Evolutionary conservation across 1,140 invertebrate species (phyloP).

Genomic region (Dreissena polymorpha): DNA sequence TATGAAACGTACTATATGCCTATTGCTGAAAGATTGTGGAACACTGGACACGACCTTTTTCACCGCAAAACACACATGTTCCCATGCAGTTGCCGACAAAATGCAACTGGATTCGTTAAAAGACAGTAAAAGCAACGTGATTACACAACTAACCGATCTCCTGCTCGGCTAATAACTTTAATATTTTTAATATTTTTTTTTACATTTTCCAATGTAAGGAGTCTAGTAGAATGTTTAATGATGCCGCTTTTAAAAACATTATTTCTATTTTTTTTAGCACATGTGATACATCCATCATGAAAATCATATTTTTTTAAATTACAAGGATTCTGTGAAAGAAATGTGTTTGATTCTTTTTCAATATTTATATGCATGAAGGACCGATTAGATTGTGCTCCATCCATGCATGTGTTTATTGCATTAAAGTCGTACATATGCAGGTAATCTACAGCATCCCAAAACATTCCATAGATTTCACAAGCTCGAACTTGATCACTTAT

Average conservation of each 20-base stretch:
- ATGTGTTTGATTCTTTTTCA: not conserved
- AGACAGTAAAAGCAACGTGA: no score
- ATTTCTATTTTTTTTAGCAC: slow-evolving; percentile 50
- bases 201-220: not conserved
- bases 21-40: no score
- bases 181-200: no score
- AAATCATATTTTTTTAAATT: slow-evolving; percentile 21
- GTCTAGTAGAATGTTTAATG: not conserved
- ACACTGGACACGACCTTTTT: no score
- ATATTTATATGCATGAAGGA: slow-evolving; percentile 40
- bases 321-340: slow-evolving; percentile 18
- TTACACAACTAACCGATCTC: no score
- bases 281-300: slow-evolving; percentile 57
- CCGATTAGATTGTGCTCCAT: slow-evolving; percentile 51
- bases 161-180: no score
- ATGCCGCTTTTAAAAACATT: slow-evolving; percentile 39
- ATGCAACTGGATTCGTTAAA: no score
- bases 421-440: slow-evolving; percentile 36
- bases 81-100: no score
- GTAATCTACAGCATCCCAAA: slow-evolving; percentile 40
- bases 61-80: no score
- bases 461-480: slow-evolving; percentile 39
- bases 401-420: slow-evolving; percentile 28
- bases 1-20: no score
- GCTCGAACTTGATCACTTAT: slow-evolving; percentile 27